A percentile compares a stretch with the other conserved stretches of the same genome.
phyloP scores from a whole-genome alignment of 2,888 invertebrate species.

The Synergus itoensis region DNA sequence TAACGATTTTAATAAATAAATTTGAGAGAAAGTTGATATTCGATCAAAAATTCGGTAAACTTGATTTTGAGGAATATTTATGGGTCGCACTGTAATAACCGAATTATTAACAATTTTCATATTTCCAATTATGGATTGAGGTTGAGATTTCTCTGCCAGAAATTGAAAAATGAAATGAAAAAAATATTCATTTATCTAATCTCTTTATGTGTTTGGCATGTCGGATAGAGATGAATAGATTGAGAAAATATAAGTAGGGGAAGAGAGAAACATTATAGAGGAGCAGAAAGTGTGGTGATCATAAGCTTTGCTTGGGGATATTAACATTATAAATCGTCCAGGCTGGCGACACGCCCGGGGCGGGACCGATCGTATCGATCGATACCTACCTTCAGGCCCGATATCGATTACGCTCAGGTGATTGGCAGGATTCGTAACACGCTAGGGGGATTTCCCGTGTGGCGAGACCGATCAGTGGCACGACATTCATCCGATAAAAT shows the following conservation, averaged over 20 bases:
- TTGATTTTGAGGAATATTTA: too few species aligned
- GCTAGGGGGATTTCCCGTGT: slow-evolving; percentile 64
- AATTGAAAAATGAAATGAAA: neutral
- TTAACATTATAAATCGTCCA: slow-evolving; percentile 76
- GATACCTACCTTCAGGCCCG: slow-evolving; percentile 70
- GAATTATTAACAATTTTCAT: too few species aligned
- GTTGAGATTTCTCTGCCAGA: neutral
- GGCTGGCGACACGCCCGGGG: slow-evolving; percentile 76
- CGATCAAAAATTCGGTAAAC: too few species aligned
- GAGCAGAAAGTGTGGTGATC: slow-evolving; percentile 11
- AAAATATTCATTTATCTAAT: neutral
- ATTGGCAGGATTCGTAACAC: slow-evolving; percentile 76
- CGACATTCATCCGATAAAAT: slow-evolving; percentile 13
- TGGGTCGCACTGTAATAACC: too few species aligned
- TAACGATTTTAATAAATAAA: too few species aligned
- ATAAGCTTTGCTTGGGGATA: slow-evolving; percentile 63
- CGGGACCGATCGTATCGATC: slow-evolving; percentile 74
- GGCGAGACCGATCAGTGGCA: slow-evolving; percentile 47
- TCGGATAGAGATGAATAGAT: neutral
- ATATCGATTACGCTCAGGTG: slow-evolving; percentile 75
- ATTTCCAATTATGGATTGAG: too few species aligned
- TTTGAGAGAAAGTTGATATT: too few species aligned
- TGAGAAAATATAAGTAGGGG: neutral
- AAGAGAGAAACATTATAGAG: neutral
- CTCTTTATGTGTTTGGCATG: neutral